Evolutionary conservation across 2,797 vertebrate species (phyloP).

Genomic region (Fistularia commersonii): DNA sequence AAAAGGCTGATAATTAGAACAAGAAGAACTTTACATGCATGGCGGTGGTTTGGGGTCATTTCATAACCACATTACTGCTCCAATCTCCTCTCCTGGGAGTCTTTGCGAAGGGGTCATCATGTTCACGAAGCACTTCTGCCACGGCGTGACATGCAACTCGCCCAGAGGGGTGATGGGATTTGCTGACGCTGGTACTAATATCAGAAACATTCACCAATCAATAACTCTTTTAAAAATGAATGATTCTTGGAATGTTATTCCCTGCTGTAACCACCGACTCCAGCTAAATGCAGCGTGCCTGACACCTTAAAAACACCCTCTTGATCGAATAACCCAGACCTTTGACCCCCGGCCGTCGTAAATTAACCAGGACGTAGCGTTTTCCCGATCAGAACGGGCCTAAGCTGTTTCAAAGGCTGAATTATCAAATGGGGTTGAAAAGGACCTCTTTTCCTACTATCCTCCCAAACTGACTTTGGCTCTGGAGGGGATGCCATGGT

Average conservation of each 20-base stretch:
- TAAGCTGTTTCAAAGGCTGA: conserved; percentile 27
- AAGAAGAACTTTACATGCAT: too few relatives aligned
- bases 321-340: conserved; percentile 11
- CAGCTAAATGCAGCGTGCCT: conserved; percentile 8
- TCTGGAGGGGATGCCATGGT: conserved; percentile 22
- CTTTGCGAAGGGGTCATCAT: too few relatives aligned
- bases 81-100: too few relatives aligned
- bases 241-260: conserved; percentile 13
- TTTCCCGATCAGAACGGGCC: conserved; percentile 20
- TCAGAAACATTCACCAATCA: conserved; percentile 7
- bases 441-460: conserved; percentile 18
- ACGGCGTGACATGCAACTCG: background rate
- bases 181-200: conserved; percentile 1
- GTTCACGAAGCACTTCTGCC: background rate
- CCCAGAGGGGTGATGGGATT: background rate
- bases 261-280: conserved; percentile 11
- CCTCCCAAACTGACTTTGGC: conserved; percentile 27
- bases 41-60: too few relatives aligned
- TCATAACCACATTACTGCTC: too few relatives aligned
- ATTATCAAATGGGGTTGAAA: conserved; percentile 17
- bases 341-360: conserved; percentile 33
- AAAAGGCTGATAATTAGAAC: too few relatives aligned
- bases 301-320: conserved; percentile 10
- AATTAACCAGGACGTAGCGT: conserved; percentile 31
- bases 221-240: conserved; percentile 8